Conservation (phyloP, 2,888 invertebrate genomes). For the Ellobium chinense region DNA sequence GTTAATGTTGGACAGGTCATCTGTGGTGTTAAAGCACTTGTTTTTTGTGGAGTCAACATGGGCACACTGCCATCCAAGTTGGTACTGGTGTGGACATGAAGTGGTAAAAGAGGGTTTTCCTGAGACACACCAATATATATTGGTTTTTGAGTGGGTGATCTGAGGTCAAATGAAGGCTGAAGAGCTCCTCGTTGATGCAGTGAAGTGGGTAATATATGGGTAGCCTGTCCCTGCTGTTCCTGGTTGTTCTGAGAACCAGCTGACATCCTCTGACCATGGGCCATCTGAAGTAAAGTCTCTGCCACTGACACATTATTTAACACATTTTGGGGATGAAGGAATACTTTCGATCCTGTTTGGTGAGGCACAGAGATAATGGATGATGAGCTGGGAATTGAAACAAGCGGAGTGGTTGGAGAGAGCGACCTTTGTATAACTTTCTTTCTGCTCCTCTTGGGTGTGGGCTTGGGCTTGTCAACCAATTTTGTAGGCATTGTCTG, state of each 20-base stretch:
- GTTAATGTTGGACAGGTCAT: too few species aligned
- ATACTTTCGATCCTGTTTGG: too few species aligned
- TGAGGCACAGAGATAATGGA: too few species aligned
- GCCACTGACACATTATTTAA: constrained; percentile 30
- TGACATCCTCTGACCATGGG: constrained; percentile 14
- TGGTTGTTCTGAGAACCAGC: neutral
- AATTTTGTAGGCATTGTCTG: neutral
- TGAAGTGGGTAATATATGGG: too few species aligned
- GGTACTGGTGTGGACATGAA: neutral
- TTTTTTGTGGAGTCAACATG: neutral
- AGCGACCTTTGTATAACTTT: neutral
- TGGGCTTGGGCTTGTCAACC: neutral
- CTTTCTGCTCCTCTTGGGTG: neutral
- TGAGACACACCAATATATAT: too few species aligned
- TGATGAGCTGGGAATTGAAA: neutral
- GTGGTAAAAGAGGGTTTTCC: constrained; percentile 6
- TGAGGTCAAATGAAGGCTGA: too few species aligned
- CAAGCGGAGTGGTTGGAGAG: neutral
- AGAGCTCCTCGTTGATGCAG: too few species aligned
- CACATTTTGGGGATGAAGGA: too few species aligned
- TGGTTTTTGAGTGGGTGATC: too few species aligned
- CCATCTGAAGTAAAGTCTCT: constrained; percentile 40
- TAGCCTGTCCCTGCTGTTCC: neutral
- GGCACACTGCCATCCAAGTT: neutral
- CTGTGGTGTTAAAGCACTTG: too few species aligned